These are phyloP conservation scores for Zaprionus lineosus DNA, from an alignment of 2,888 invertebrate species.

Conservation along the genomic window DNA sequence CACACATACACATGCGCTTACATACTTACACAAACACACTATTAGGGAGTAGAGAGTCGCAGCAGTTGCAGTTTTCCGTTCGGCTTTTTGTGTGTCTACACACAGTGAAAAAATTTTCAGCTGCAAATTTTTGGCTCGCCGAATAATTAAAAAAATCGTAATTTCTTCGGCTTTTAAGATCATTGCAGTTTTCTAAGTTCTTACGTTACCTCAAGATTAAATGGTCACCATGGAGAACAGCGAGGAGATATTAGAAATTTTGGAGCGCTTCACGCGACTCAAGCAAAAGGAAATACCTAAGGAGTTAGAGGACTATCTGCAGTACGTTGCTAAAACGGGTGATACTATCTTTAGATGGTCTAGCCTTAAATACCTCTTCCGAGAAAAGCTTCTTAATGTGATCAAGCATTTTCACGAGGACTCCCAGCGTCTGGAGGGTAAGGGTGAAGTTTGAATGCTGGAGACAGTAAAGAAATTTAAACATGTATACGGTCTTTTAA, in stretches of 20 bases:
- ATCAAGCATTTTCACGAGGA: constrained; percentile 94
- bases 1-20: neutral
- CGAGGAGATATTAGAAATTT: constrained; percentile 91
- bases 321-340: constrained; percentile 95
- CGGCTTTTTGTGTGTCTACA: constrained; percentile 55
- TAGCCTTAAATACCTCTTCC: constrained; percentile 92
- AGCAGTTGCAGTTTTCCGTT: constrained; percentile 51
- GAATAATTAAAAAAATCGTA: constrained; percentile 22
- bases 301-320: constrained; percentile 93
- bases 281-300: constrained; percentile 92
- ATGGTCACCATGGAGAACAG: constrained; percentile 89
- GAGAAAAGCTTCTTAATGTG: constrained; percentile 92
- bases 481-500: too few relatives aligned
- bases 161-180: constrained; percentile 7
- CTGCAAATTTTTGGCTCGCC: neutral
- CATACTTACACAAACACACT: neutral
- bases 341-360: constrained; percentile 97
- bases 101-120: constrained; percentile 35
- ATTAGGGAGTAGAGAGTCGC: constrained; percentile 1
- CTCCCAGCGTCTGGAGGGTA: constrained; percentile 85
- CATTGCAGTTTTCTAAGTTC: constrained; percentile 30
- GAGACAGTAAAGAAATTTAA: too few relatives aligned
- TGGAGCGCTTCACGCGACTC: constrained; percentile 92
- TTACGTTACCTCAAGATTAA: constrained; percentile 32
- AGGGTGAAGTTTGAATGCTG: too few relatives aligned